Evolutionary conservation across 2,113 vertebrate genomes (phyloP).

Genomic region (Eublepharis macularius): DNA sequence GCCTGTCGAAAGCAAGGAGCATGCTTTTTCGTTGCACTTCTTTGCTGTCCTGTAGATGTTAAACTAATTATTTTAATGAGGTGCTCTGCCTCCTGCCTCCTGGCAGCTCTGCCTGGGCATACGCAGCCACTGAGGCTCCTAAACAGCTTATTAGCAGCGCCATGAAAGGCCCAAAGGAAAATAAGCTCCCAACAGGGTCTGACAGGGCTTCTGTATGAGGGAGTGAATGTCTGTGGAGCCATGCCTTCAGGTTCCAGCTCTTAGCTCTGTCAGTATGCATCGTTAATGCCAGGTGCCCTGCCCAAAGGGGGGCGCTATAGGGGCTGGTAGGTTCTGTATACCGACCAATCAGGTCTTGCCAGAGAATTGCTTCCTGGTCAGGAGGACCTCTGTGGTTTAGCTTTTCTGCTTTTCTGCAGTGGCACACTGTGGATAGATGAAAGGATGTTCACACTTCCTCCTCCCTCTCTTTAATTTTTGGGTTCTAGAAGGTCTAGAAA

Average conservation of each 20-base stretch:
- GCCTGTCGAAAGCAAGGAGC: rapidly evolving
- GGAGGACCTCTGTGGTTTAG: not conserved
- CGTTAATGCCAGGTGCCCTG: not conserved
- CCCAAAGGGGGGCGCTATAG: not conserved
- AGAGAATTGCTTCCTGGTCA: not conserved
- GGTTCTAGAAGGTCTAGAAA: not conserved
- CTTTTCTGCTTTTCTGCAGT: not conserved
- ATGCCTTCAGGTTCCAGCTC: not conserved
- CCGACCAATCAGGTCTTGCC: too few species aligned
- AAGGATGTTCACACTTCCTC: not conserved
- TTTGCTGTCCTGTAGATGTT: not conserved
- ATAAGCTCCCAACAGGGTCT: not conserved
- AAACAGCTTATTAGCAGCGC: not conserved
- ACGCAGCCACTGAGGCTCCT: not conserved
- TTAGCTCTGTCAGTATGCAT: not conserved
- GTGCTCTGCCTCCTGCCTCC: not conserved
- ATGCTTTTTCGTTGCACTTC: rapidly evolving
- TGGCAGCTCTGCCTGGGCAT: not conserved
- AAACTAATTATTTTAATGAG: slow-evolving; percentile 7
- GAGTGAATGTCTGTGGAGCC: not conserved
- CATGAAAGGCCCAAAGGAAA: not conserved
- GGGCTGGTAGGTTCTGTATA: not conserved
- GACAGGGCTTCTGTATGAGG: not conserved
- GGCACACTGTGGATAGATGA: not conserved
- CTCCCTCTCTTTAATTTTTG: not conserved